Conservation (phyloP, 2,888 invertebrate genomes). For the Branchinecta sandiegonensis region DNA sequence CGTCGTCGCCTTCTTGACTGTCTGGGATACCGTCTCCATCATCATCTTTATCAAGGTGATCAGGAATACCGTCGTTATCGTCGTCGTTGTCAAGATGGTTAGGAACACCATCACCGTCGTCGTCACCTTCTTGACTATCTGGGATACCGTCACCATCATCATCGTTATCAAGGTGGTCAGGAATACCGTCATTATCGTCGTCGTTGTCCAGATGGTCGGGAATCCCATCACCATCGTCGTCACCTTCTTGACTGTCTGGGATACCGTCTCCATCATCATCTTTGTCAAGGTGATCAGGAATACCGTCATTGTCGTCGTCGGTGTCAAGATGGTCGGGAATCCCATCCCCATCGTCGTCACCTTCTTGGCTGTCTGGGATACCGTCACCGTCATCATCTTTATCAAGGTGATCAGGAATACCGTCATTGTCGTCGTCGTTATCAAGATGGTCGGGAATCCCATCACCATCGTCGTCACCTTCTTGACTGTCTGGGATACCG, state of each 20-base stretch:
- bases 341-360: constrained; percentile 26
- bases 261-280: constrained; percentile 24
- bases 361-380: constrained; percentile 30
- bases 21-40: constrained; percentile 17
- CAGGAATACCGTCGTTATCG: constrained; percentile 36
- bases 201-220: constrained; percentile 24
- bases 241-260: no score
- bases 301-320: constrained; percentile 37
- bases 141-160: constrained; percentile 42
- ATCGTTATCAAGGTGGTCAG: constrained; percentile 31
- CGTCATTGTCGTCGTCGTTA: constrained; percentile 39
- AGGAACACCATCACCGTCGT: constrained; percentile 35
- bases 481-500: constrained; percentile 29
- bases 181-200: constrained; percentile 24
- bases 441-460: constrained; percentile 38
- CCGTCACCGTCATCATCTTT: constrained; percentile 28
- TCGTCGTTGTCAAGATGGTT: constrained; percentile 40
- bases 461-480: constrained; percentile 22
- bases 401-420: constrained; percentile 34
- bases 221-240: constrained; percentile 23
- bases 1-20: constrained; percentile 21
- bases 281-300: constrained; percentile 36
- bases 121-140: constrained; percentile 37
- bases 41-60: constrained; percentile 7
- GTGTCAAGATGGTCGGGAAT: constrained; percentile 39